Evolutionary conservation across 2,113 vertebrate species (phyloP), one percentile per base, ranked within the genome.

Genomic region (Oplegnathus fasciatus): DNA sequence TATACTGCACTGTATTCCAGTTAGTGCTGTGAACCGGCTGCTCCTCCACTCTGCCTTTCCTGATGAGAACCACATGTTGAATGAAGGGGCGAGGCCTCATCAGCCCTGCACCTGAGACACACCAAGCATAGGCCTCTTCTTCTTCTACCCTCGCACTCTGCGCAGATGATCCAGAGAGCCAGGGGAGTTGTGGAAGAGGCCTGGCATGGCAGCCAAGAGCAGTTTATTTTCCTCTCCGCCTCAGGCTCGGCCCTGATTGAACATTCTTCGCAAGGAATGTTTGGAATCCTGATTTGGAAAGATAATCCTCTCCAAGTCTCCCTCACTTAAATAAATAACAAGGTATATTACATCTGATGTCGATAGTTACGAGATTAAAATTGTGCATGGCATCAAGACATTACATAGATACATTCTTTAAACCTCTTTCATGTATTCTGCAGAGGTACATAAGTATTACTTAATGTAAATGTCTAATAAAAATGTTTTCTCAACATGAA

Each of bases 181-280:
- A 34, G 70, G 67, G 70, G 34, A 65, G 65, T 37, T 67, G 48
- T 58, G 75, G 65, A 71, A 76, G 5, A 86, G 57, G 40, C 34
- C 55, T 50, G 34, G 57, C 50, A 73, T 32, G 20, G 68, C 18
- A 71, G 89, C 86, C 74, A 15, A 65, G 62, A 48, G 58, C 78
- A 42, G 70, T 93, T 91, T 92, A 80, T 94, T 94, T 94, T 86
- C 72, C 86, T 72, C 80, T 84, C 68, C 13, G 79, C 84, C 86
- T 83, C 78, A 24, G 87, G 28, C 73, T 70, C 48, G 4, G 77
- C 64, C 54, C 65, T 69, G 75, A 89, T 71, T 85, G 86, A 89
- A 93, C 89, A 94, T 94, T 95, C 92, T 93, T 89, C 44, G 72
- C 55, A 70, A 88, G 89, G 92, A 95, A 95, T 96, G 92, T 87